Conservation (phyloP, 2,113 vertebrate species). For the Microtus richardsoni region DNA sequence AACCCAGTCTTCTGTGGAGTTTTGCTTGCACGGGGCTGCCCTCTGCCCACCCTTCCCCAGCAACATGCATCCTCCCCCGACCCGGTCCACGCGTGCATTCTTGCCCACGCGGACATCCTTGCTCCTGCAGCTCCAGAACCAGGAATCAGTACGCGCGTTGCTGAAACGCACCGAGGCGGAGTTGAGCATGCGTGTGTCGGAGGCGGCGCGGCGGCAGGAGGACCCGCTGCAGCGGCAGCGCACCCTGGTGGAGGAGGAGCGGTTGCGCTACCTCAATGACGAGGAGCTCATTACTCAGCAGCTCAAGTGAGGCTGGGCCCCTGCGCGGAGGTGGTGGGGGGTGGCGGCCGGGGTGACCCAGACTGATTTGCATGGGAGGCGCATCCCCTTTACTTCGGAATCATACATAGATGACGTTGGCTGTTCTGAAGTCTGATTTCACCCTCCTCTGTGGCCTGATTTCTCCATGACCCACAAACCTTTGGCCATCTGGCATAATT, state of each 20-base stretch:
- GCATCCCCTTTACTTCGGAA: neutral
- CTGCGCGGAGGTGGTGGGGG: neutral
- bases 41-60: neutral
- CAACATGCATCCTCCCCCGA: neutral
- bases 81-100: neutral
- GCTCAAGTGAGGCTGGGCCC: conserved; percentile 93
- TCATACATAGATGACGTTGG: conserved; percentile 45
- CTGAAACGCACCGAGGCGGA: conserved; percentile 96
- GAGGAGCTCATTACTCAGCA: conserved; percentile 99
- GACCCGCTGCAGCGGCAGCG: conserved; percentile 98
- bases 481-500: conserved; percentile 65
- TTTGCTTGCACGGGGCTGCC: neutral
- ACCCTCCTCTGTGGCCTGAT: conserved; percentile 49
- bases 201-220: conserved; percentile 96
- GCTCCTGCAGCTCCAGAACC: conserved; percentile 93
- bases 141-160: conserved; percentile 93
- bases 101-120: neutral
- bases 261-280: conserved; percentile 98
- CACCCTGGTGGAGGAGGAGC: conserved; percentile 97
- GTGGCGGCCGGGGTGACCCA: neutral
- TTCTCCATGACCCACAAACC: conserved; percentile 68
- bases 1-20: neutral
- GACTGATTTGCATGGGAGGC: neutral
- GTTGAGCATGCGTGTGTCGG: conserved; percentile 94
- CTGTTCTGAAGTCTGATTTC: conserved; percentile 56